phyloP scores from a whole-genome alignment of 1,140 invertebrate species.

The Wasmannia auropunctata region DNA sequence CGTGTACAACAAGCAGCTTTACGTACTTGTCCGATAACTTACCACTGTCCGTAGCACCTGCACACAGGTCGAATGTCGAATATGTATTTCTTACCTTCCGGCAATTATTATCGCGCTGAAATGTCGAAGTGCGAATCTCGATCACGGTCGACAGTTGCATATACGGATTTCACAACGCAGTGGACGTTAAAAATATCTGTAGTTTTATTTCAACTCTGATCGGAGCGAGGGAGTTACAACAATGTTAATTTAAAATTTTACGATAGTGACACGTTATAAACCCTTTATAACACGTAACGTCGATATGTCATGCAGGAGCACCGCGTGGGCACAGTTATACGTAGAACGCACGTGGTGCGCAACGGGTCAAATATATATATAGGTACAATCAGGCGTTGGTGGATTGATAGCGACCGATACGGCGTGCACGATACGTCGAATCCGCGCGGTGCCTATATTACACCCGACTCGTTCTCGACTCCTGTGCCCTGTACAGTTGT shows the following conservation, averaged over 20 bases:
- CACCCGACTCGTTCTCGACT: not conserved
- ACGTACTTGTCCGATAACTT: not conserved
- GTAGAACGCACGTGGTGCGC: constrained; percentile 12
- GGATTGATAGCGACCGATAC: not conserved
- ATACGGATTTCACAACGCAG: constrained; percentile 1
- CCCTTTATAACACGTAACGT: constrained; percentile 58
- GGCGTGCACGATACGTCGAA: not conserved
- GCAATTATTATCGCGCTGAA: no score
- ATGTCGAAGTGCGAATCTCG: no score
- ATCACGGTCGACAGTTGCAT: not conserved
- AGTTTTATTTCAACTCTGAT: constrained; percentile 61
- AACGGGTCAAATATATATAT: not conserved
- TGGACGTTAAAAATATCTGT: constrained; percentile 62
- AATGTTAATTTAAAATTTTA: constrained; percentile 57
- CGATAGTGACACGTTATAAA: not conserved
- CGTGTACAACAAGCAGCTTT: not conserved
- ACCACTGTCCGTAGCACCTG: not conserved
- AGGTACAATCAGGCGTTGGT: not conserved
- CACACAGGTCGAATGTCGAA: not conserved
- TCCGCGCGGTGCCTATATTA: not conserved
- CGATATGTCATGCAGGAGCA: constrained; percentile 38
- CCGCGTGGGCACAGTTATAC: constrained; percentile 21
- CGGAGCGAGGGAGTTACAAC: constrained; percentile 59
- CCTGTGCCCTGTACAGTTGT: not conserved
- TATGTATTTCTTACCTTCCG: not conserved